Evolutionary conservation across 2,797 vertebrate genomes (phyloP), one percentile per base, ranked within the genome.

Genomic region (Amniataba percoides): DNA sequence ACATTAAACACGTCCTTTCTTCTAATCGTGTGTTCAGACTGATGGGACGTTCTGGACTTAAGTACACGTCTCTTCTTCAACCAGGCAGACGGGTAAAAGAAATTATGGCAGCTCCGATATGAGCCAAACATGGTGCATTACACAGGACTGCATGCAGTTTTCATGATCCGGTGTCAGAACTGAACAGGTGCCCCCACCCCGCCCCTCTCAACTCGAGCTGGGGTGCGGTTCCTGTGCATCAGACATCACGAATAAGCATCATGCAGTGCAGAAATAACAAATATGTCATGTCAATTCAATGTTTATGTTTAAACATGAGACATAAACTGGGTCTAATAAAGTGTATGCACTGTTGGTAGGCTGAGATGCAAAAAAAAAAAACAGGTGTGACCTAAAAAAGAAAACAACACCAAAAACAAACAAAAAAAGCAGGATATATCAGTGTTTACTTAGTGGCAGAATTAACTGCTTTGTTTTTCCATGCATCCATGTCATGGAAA

Each of bases 91-190:
- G 40, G 69, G 27, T 51, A 25, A 62, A 61, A 15, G 12, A 68
- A 68, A 58, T 23, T 39, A 52, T 3, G n/a, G 55, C 21, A 43
- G 53, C 31, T 68, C 51, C 21, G 27, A 53, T n/a, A 15, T 1
- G 21, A 75, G 46, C 11, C 52, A 51, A 57, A 77, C 23, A 23
- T 34, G 46, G 21, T 52, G 39, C 57, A 61, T 56, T 43, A 57
- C 36, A 82, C 55, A 71, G 48, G 52, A 53, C 49, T 55, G 61
- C 76, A 80, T 82, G 77, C 80, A 72, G 56, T 21, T 45, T 71
- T 51, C 19, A 61, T 42, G 31, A 25, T n/a, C 62, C 7, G 21
- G 46, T 18, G 15, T 68, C 40, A 60, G 27, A 46, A 49, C 15
- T 27, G 10, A 61, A 61, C 69, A 62, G 19, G n/a, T 10, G 16